Evolutionary conservation across 2,797 vertebrate species (phyloP).

Genomic region (Platalea minor): DNA sequence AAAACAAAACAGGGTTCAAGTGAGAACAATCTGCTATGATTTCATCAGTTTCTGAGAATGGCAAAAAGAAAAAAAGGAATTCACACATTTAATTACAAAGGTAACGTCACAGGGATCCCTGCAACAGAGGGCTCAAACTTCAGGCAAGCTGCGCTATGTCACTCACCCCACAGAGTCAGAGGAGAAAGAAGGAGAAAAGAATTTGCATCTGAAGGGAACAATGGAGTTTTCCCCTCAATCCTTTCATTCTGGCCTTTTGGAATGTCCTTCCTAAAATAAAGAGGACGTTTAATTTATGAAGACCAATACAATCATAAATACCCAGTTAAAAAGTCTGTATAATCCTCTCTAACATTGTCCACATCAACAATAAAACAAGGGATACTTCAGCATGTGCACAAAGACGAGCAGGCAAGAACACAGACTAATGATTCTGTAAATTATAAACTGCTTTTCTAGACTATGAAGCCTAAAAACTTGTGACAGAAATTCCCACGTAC

Average conservation of each 20-base stretch:
- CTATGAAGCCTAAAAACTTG: no score
- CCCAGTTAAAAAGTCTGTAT: background rate
- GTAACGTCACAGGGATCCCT: background rate
- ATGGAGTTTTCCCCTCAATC: background rate
- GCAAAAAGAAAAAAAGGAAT: background rate
- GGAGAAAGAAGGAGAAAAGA: background rate
- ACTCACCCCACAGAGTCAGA: background rate
- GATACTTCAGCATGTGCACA: background rate
- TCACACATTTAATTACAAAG: background rate
- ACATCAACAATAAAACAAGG: background rate
- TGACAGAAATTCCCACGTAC: constrained; percentile 15
- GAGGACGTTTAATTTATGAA: background rate
- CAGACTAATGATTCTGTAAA: background rate
- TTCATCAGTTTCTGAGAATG: background rate
- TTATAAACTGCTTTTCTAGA: background rate
- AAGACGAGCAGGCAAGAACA: background rate
- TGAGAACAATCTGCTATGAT: background rate
- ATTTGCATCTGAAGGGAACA: constrained; percentile 50
- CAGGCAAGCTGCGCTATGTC: background rate
- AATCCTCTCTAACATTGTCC: background rate
- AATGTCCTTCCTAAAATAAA: constrained; percentile 8
- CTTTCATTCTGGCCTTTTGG: background rate
- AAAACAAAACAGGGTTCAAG: background rate
- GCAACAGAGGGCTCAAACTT: background rate
- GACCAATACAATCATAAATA: constrained; percentile 11